phyloP scores from a whole-genome alignment of 2,113 vertebrate species.

The Strix aluco region DNA sequence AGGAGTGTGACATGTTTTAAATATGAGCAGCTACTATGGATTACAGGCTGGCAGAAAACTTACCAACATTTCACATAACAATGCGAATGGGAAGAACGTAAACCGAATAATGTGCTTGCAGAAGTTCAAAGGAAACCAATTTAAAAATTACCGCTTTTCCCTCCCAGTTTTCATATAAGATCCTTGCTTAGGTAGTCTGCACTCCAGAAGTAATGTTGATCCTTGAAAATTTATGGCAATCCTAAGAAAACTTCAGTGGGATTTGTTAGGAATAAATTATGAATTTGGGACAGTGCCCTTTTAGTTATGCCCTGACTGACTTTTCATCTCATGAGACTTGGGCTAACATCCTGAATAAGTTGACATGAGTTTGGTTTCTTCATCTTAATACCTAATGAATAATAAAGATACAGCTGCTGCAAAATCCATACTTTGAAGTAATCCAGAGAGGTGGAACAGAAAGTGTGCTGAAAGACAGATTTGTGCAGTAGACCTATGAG shows the following conservation, averaged over 20 bases:
- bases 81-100: slow-evolving; percentile 8
- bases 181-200: background rate
- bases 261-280: slow-evolving; percentile 47
- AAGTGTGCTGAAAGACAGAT: background rate
- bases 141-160: background rate
- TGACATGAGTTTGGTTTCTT: background rate
- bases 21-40: slow-evolving; percentile 45
- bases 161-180: background rate
- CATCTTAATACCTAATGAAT: background rate
- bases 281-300: background rate
- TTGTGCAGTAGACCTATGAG: background rate
- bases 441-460: background rate
- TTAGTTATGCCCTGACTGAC: background rate
- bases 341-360: background rate
- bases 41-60: slow-evolving; percentile 24
- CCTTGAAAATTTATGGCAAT: slow-evolving; percentile 33
- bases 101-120: background rate
- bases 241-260: slow-evolving; percentile 27
- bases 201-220: slow-evolving; percentile 6
- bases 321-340: background rate
- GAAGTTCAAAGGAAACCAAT: background rate
- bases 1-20: slow-evolving; percentile 41
- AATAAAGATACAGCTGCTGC: background rate
- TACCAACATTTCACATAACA: slow-evolving; percentile 28
- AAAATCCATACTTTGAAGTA: background rate